Percentiles rank a stretch among this genome's conserved stretches.
Conservation (phyloP, 2,888 invertebrate species). For the Dasypolia templi region DNA sequence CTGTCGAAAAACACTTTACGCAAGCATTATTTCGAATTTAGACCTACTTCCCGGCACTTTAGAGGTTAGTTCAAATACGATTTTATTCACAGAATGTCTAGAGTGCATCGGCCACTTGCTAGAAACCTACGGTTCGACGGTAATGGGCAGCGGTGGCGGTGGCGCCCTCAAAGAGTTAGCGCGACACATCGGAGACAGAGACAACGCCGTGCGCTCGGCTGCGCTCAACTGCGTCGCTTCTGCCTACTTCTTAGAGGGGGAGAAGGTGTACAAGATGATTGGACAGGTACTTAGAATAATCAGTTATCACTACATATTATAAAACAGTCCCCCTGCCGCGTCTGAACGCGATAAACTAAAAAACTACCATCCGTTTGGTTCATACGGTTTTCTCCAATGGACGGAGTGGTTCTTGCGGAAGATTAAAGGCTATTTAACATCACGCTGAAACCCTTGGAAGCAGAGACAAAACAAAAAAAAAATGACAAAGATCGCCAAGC, state of each 20-base stretch:
- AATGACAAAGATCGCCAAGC: too few relatives aligned
- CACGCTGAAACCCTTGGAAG: too few relatives aligned
- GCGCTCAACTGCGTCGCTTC: conserved; percentile 98
- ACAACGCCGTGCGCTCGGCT: conserved; percentile 98
- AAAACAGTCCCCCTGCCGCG: too few relatives aligned
- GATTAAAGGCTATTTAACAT: too few relatives aligned
- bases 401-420: too few relatives aligned
- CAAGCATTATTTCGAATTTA: neutral
- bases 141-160: conserved; percentile 95
- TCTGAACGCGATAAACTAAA: too few relatives aligned
- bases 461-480: too few relatives aligned
- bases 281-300: conserved; percentile 92
- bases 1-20: neutral
- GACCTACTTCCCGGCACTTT: neutral
- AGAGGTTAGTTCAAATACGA: neutral
- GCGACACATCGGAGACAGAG: conserved; percentile 98
- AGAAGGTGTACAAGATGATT: conserved; percentile 97
- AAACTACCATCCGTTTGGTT: too few relatives aligned
- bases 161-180: conserved; percentile 97
- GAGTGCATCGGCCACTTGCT: conserved; percentile 97
- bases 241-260: conserved; percentile 97
- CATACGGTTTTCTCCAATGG: too few relatives aligned
- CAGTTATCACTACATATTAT: too few relatives aligned
- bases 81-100: conserved; percentile 93
- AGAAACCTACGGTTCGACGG: conserved; percentile 95